Base-by-base conservation (phyloP, 2,888 invertebrate genomes). In the Chrysolina haemoptera region DNA sequence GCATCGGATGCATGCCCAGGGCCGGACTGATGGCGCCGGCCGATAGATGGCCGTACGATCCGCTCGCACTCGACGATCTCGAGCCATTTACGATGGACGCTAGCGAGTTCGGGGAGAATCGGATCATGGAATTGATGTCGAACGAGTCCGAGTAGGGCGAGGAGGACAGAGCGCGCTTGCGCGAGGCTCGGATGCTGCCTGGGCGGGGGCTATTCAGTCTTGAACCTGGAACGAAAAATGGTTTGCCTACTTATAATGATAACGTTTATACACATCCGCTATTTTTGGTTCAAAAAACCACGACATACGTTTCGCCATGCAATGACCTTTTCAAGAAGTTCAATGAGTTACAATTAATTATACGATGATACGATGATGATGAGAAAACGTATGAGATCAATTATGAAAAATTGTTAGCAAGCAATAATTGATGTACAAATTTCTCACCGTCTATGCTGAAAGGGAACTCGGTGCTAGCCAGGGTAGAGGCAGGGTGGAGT, bases 31-130 rank as follows among this genome's bases (percentile, higher is more conserved):
- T 93, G n/a, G 96, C 94, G 22, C 83, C 79, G 82, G 98, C 98
- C 79, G 98, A 97, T 78, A 98, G 92, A 89, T 98, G 98, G 20
- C 98, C 98, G 90, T 98, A 98, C 77, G 98, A 98, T 62, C 98
- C 98, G 83, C 97, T 97, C 6, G 96, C 95, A 41, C 96, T 94
- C 16, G 95, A 95, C 75, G 96, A 95, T 78, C 97, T 90, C 0
- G 96, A 96, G 18, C 96, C 94, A 85, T 94, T 94, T 80, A 94
- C 93, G 80, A 94, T 91, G 64, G 94, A 93, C 11, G 93, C 95
- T 80, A 98, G 89, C 27, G 97, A 97, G 82, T 96, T 96, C 6
- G 98, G 98, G 8, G 98, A 98, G 82, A 97, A 97, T 75, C 98
- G 92, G 81, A 98, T 98, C 91, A 98, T 95, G 70, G 97, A 97